Percentiles rank a stretch among this genome's conserved stretches.
These are phyloP conservation scores for Scaptomyza reducta DNA, from an alignment of 2,888 invertebrate genomes.

Conservation along the genomic window DNA sequence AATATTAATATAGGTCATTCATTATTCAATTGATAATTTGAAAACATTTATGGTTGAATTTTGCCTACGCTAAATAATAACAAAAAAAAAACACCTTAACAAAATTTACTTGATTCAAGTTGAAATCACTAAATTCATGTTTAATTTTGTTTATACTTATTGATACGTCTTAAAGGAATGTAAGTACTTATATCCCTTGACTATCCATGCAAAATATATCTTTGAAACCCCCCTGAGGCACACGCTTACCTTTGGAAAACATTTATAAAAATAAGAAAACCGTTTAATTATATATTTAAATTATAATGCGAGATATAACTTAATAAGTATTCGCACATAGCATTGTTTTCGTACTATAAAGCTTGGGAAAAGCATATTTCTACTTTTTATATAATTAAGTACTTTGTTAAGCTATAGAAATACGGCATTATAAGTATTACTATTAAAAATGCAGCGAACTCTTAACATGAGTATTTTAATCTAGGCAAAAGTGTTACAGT, in stretches of 20 bases:
- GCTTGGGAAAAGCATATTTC: slow-evolving; percentile 35
- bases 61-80: not conserved
- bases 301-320: slow-evolving; percentile 6
- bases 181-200: not conserved
- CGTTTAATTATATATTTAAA: slow-evolving; percentile 3
- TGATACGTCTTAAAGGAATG: not conserved
- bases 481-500: slow-evolving; percentile 50
- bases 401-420: slow-evolving; percentile 12
- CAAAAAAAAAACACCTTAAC: not conserved
- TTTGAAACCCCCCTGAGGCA: slow-evolving; percentile 2
- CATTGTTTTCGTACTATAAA: slow-evolving; percentile 31
- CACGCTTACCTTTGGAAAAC: slow-evolving; percentile 11
- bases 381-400: slow-evolving; percentile 21
- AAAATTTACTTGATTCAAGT: not conserved
- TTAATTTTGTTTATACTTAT: not conserved
- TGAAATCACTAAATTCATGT: not conserved
- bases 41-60: not conserved
- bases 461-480: slow-evolving; percentile 54
- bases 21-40: not conserved
- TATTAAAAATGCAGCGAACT: slow-evolving; percentile 57
- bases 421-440: slow-evolving; percentile 27
- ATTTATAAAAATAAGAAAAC: not conserved
- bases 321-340: slow-evolving; percentile 23
- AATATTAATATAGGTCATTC: not conserved
- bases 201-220: slow-evolving; percentile 38